These are phyloP conservation scores for Phortica variegata DNA, from an alignment of 1,140 invertebrate genomes.

Conservation along the genomic window DNA sequence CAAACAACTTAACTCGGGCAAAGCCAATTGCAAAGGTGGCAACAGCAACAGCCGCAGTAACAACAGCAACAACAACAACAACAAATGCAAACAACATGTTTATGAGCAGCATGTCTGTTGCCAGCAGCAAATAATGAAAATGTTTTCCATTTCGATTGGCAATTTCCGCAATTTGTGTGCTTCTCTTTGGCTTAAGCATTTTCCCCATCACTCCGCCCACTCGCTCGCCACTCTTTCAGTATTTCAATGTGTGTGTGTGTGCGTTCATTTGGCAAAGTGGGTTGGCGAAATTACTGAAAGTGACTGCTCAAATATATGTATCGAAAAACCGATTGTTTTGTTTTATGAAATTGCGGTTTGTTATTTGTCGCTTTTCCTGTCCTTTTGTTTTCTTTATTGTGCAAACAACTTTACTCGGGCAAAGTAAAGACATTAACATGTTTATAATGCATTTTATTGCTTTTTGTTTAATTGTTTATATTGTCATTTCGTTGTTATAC, in stretches of 20 bases:
- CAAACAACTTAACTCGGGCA: not conserved
- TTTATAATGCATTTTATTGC: conserved; percentile 8
- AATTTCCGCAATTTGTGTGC: conserved; percentile 50
- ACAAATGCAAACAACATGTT: conserved; percentile 36
- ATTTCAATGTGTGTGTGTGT: too few relatives aligned
- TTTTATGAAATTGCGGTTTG: conserved; percentile 22
- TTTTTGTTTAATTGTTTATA: conserved; percentile 7
- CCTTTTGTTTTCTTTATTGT: conserved; percentile 1
- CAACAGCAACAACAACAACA: conserved; percentile 1
- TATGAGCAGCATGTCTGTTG: conserved; percentile 28
- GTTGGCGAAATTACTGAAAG: conserved; percentile 39
- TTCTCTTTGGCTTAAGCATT: conserved; percentile 16
- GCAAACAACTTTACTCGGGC: too few relatives aligned
- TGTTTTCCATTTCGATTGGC: conserved; percentile 55
- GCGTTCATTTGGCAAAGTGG: too few relatives aligned
- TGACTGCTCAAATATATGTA: conserved; percentile 40
- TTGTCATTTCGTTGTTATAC: too few relatives aligned
- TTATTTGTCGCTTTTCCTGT: conserved; percentile 4
- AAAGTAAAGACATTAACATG: too few relatives aligned
- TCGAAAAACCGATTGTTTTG: conserved; percentile 46
- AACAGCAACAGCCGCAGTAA: too few relatives aligned
- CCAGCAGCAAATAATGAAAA: conserved; percentile 50
- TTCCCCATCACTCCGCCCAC: not conserved
- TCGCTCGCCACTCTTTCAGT: too few relatives aligned
- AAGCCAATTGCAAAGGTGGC: not conserved